These are phyloP conservation scores for Ornithoptera alexandrae DNA, from an alignment of 2,888 invertebrate genomes.

Conservation along the genomic window DNA sequence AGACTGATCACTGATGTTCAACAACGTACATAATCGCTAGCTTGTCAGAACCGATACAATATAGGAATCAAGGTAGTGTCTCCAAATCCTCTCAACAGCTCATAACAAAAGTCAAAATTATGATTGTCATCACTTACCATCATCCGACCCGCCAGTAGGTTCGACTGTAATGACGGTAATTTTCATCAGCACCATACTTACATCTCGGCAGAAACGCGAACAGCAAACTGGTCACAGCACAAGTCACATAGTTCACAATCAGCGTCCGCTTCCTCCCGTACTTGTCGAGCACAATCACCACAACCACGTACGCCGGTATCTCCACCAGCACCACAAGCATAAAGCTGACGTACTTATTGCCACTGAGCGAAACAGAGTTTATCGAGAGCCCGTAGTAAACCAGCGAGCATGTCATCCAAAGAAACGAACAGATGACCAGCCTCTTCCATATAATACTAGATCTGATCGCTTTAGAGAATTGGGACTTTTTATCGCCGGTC, in stretches of 20 bases:
- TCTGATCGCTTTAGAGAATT: slow-evolving; percentile 73
- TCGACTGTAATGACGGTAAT: too few species aligned
- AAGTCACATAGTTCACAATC: slow-evolving; percentile 80
- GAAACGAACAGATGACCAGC: slow-evolving; percentile 83
- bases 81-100: too few species aligned
- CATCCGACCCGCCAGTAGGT: too few species aligned
- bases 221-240: slow-evolving; percentile 80
- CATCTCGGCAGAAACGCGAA: slow-evolving; percentile 82
- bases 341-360: slow-evolving; percentile 88
- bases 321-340: slow-evolving; percentile 83
- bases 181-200: slow-evolving; percentile 50
- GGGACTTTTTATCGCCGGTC: slow-evolving; percentile 60
- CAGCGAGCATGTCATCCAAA: slow-evolving; percentile 89
- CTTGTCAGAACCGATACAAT: too few species aligned
- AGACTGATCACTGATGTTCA: too few species aligned
- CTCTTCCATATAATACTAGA: slow-evolving; percentile 80
- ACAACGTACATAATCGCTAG: too few species aligned
- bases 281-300: slow-evolving; percentile 83
- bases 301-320: slow-evolving; percentile 85
- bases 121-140: too few species aligned
- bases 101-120: too few species aligned
- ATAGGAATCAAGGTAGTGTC: too few species aligned
- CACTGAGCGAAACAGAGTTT: slow-evolving; percentile 86
- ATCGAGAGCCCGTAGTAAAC: slow-evolving; percentile 90
- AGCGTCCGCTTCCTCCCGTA: slow-evolving; percentile 84